Evolutionary conservation across 2,797 vertebrate species (phyloP).

Genomic region (Myripristis murdjan): DNA sequence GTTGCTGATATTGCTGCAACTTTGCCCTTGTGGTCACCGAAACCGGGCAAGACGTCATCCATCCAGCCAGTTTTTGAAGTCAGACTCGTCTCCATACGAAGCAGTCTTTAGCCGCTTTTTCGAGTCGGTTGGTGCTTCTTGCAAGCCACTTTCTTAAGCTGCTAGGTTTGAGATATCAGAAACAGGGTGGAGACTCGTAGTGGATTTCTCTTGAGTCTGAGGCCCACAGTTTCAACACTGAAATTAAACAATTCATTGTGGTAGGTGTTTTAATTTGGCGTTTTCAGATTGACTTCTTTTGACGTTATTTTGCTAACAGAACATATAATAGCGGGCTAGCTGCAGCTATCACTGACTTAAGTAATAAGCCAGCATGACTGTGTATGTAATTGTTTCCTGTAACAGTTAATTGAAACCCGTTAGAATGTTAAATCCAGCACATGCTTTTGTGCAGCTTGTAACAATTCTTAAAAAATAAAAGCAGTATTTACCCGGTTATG

Average conservation of each 20-base stretch:
- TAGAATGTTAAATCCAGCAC: background rate
- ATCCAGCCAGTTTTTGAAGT: slow-evolving; percentile 31
- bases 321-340: background rate
- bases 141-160: background rate
- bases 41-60: slow-evolving; percentile 64
- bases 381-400: background rate
- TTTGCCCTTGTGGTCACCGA: slow-evolving; percentile 81
- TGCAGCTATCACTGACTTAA: background rate
- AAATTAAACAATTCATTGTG: background rate
- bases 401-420: background rate
- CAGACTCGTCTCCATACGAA: background rate
- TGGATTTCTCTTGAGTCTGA: background rate
- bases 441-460: background rate
- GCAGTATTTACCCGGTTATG: background rate
- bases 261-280: background rate
- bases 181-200: slow-evolving; percentile 54
- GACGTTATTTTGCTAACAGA: background rate
- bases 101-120: background rate
- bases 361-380: background rate
- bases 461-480: background rate
- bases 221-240: slow-evolving; percentile 7
- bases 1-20: slow-evolving; percentile 84
- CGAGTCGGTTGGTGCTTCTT: background rate
- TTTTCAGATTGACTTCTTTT: background rate
- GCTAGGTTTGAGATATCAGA: slow-evolving; percentile 37